Evolutionary conservation across 2,888 invertebrate species (phyloP).

Genomic region (Andrena bucephala): DNA sequence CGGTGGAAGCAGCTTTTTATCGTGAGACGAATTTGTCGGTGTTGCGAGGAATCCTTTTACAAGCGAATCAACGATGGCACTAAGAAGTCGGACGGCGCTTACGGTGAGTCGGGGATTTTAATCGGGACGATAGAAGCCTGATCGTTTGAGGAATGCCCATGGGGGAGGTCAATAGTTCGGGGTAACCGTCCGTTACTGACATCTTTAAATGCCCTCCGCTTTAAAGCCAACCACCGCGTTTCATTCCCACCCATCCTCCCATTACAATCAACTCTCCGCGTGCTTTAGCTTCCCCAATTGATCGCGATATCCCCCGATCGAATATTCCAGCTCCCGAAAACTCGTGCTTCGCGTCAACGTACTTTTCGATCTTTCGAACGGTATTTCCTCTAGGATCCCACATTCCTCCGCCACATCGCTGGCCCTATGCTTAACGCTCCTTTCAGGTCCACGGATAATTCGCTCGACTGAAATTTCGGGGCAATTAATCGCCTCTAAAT

Average conservation of each 20-base stretch:
- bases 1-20: slow-evolving; percentile 40
- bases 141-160: slow-evolving; percentile 25
- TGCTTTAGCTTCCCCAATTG: not conserved
- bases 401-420: not conserved
- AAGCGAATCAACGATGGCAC: slow-evolving; percentile 75
- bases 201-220: slow-evolving; percentile 78
- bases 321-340: not conserved
- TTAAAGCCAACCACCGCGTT: slow-evolving; percentile 22
- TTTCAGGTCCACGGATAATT: too few relatives aligned
- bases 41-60: slow-evolving; percentile 26
- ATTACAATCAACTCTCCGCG: not conserved
- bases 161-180: slow-evolving; percentile 48
- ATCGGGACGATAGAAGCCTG: not conserved
- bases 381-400: not conserved
- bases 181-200: slow-evolving; percentile 73
- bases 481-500: not conserved
- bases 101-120: slow-evolving; percentile 72
- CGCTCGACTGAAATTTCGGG: too few relatives aligned
- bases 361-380: slow-evolving; percentile 1
- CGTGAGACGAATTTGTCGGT: slow-evolving; percentile 26
- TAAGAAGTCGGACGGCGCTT: slow-evolving; percentile 77
- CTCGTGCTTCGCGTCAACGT: not conserved
- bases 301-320: not conserved
- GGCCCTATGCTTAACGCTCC: too few relatives aligned
- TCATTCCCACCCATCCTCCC: not conserved